Percentiles rank a stretch among this genome's conserved stretches.
phyloP scores from a whole-genome alignment of 2,888 invertebrate genomes.

The Oeneis ivallda region DNA sequence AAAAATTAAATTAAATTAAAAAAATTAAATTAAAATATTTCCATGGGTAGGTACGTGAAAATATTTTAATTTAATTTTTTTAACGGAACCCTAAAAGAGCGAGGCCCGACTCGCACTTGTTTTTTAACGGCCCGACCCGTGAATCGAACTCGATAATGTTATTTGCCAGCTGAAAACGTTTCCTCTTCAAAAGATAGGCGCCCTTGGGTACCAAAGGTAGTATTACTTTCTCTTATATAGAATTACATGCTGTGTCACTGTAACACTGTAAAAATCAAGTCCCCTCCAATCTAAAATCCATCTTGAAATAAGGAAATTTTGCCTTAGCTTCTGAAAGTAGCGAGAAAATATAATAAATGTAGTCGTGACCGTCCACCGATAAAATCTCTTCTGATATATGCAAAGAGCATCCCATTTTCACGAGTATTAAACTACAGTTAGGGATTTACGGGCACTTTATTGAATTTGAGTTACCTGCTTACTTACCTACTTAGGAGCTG shows the following conservation, averaged over 20 bases:
- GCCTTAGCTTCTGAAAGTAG: conserved; percentile 5
- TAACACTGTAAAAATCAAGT: neutral
- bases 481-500: conserved; percentile 9
- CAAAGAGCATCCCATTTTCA: conserved; percentile 16
- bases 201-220: too few species aligned
- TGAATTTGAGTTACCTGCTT: conserved; percentile 21
- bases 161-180: too few species aligned
- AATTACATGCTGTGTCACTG: neutral
- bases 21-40: too few species aligned
- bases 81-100: too few species aligned
- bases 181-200: too few species aligned
- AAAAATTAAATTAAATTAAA: too few species aligned
- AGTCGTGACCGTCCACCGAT: conserved; percentile 13
- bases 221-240: neutral
- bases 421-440: conserved; percentile 24
- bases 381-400: conserved; percentile 17
- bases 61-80: too few species aligned
- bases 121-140: too few species aligned
- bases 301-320: neutral
- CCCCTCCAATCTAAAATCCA: neutral
- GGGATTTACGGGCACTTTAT: conserved; percentile 21
- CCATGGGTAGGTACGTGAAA: too few species aligned
- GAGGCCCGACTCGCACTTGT: too few species aligned
- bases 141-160: too few species aligned
- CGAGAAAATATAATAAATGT: conserved; percentile 15